Percentiles rank a stretch among this genome's conserved stretches.
Conservation (phyloP, 2,113 vertebrate genomes). For the Apodemus sylvaticus region DNA sequence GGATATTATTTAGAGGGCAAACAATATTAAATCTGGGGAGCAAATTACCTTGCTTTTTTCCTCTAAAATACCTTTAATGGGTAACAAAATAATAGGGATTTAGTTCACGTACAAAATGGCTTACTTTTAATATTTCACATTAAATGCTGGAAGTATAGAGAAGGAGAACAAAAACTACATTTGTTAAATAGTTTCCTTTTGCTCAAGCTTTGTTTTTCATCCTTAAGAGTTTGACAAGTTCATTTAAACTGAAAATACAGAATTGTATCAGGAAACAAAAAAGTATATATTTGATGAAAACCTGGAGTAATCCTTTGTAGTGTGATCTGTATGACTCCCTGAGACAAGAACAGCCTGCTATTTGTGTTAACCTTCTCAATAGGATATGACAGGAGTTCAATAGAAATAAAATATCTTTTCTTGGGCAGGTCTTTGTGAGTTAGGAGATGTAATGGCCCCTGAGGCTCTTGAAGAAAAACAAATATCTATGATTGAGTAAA, state of each 20-base stretch:
- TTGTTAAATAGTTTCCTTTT: not conserved
- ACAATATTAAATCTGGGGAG: not conserved
- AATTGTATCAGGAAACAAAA: slow-evolving; percentile 20
- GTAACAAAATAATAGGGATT: not conserved
- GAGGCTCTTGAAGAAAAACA: slow-evolving; percentile 58
- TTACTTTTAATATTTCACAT: not conserved
- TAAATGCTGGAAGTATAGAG: not conserved
- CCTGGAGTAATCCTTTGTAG: slow-evolving; percentile 23
- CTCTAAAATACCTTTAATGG: not conserved
- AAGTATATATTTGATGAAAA: not conserved
- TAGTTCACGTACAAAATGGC: not conserved
- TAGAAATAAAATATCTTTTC: slow-evolving; percentile 67
- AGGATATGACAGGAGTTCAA: slow-evolving; percentile 67
- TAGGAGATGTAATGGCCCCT: slow-evolving; percentile 20
- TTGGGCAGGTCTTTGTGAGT: slow-evolving; percentile 55
- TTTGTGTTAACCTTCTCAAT: slow-evolving; percentile 73
- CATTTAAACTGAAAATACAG: not conserved
- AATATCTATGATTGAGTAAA: slow-evolving; percentile 42
- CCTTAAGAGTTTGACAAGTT: not conserved
- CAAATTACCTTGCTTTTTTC: not conserved
- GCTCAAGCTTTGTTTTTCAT: not conserved
- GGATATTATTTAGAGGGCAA: not conserved
- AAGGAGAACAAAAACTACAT: not conserved
- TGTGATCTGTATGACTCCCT: not conserved
- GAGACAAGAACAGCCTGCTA: slow-evolving; percentile 62